Percentiles rank a stretch among this genome's conserved stretches.
phyloP scores from a whole-genome alignment of 2,888 invertebrate species.

The Mylabris sibirica region DNA sequence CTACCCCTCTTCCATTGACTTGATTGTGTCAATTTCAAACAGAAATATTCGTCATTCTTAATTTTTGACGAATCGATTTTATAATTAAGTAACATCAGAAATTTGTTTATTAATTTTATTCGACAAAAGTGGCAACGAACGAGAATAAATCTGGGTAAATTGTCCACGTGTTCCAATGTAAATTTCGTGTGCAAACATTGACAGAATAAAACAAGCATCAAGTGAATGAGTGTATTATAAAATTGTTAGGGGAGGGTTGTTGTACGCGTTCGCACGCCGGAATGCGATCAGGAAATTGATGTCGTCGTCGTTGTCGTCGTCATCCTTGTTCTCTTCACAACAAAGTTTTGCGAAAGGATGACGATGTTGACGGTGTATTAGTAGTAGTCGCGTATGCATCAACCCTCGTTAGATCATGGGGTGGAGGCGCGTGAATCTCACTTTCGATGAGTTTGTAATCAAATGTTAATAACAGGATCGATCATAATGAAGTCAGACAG shows the following conservation, averaged over 20 bases:
- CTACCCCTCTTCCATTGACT: constrained; percentile 33
- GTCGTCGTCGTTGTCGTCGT: constrained; percentile 26
- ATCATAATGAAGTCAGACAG: constrained; percentile 38
- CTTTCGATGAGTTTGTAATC: constrained; percentile 40
- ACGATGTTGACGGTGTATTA: constrained; percentile 15
- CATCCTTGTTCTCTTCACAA: not conserved
- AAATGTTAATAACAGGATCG: constrained; percentile 43
- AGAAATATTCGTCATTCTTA: not conserved
- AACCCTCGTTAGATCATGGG: constrained; percentile 28
- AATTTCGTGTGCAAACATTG: constrained; percentile 7
- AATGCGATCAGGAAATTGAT: constrained; percentile 33
- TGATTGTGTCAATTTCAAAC: not conserved
- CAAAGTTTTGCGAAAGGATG: not conserved
- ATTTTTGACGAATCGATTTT: constrained; percentile 16
- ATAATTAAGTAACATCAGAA: constrained; percentile 19
- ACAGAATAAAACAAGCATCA: constrained; percentile 5
- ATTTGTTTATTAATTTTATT: constrained; percentile 17
- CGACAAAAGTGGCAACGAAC: not conserved
- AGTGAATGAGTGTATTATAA: not conserved
- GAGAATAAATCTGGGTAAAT: not conserved
- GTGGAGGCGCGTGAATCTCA: constrained; percentile 33
- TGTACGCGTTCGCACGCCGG: constrained; percentile 18
- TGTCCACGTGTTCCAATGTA: constrained; percentile 1
- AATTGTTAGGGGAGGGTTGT: constrained; percentile 6
- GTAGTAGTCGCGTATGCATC: constrained; percentile 30